phyloP scores from a whole-genome alignment of 53 echinoderm and acorn worm genomes.

The Paelopatides confundens region DNA sequence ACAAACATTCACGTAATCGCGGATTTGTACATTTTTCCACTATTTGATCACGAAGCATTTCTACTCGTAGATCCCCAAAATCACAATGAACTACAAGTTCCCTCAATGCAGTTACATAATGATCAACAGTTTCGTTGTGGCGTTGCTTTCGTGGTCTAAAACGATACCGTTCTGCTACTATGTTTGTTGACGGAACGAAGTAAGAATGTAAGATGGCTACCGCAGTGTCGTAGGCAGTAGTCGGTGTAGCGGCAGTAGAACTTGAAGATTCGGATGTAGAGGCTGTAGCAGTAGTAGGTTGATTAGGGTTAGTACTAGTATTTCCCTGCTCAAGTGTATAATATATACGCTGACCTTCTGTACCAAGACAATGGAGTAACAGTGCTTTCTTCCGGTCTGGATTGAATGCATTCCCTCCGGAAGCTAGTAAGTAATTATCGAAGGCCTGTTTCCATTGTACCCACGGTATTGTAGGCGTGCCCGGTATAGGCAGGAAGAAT shows the following conservation, averaged over 20 bases:
- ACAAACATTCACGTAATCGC: slow-evolving; percentile 27
- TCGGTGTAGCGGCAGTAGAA: no score
- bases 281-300: not conserved
- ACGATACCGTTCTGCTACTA: slow-evolving; percentile 60
- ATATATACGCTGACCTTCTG: slow-evolving; percentile 10
- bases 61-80: slow-evolving; percentile 54
- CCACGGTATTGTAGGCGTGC: slow-evolving; percentile 16
- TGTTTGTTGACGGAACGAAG: slow-evolving; percentile 55
- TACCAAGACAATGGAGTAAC: not conserved
- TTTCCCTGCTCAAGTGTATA: not conserved
- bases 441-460: slow-evolving; percentile 1
- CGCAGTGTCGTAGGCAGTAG: not conserved
- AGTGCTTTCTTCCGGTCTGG: not conserved
- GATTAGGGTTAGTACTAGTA: not conserved
- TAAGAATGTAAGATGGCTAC: not conserved
- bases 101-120: slow-evolving; percentile 52
- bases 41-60: slow-evolving; percentile 67
- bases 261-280: no score
- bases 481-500: slow-evolving; percentile 5
- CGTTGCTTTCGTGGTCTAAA: slow-evolving; percentile 57
- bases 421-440: not conserved
- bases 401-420: not conserved
- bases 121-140: slow-evolving; percentile 36
- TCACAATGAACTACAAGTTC: slow-evolving; percentile 59
- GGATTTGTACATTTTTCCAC: slow-evolving; percentile 50